Conservation (phyloP, 2,888 invertebrate genomes). For the Caenorhabditis wallacei region DNA sequence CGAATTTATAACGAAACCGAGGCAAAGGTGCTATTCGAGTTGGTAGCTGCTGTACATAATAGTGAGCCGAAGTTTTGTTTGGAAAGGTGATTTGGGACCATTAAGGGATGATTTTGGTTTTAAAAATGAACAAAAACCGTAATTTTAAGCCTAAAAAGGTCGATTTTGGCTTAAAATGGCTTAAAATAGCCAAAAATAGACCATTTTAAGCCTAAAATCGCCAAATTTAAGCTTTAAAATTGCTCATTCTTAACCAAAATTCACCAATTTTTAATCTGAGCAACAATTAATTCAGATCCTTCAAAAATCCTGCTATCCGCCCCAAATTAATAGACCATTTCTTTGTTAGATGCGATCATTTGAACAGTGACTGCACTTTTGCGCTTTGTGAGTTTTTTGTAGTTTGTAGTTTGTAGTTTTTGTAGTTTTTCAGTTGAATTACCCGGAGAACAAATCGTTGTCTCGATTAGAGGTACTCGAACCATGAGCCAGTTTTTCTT, state of each 20-base stretch:
- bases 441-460: slow-evolving; percentile 17
- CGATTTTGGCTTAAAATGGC: too few species aligned
- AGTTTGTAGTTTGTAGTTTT: too few species aligned
- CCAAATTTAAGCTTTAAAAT: too few species aligned
- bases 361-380: slow-evolving; percentile 51
- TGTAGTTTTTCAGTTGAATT: slow-evolving; percentile 38
- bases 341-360: slow-evolving; percentile 40
- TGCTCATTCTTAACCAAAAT: too few species aligned
- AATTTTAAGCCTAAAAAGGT: too few species aligned
- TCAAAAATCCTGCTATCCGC: slow-evolving; percentile 23
- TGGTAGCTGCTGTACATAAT: slow-evolving; percentile 15
- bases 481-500: slow-evolving; percentile 58
- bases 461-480: slow-evolving; percentile 48
- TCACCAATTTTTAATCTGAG: too few species aligned
- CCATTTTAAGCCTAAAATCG: too few species aligned
- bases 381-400: slow-evolving; percentile 35
- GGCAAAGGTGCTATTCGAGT: slow-evolving; percentile 11
- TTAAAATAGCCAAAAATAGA: too few species aligned
- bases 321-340: slow-evolving; percentile 21
- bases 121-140: too few species aligned
- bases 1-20: slow-evolving; percentile 45
- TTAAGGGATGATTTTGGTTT: background rate
- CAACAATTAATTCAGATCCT: slow-evolving; percentile 30
- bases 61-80: slow-evolving; percentile 33
- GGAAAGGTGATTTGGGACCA: slow-evolving; percentile 9